Conservation (phyloP, 2,113 vertebrate species). For the Sigmodon hispidus region DNA sequence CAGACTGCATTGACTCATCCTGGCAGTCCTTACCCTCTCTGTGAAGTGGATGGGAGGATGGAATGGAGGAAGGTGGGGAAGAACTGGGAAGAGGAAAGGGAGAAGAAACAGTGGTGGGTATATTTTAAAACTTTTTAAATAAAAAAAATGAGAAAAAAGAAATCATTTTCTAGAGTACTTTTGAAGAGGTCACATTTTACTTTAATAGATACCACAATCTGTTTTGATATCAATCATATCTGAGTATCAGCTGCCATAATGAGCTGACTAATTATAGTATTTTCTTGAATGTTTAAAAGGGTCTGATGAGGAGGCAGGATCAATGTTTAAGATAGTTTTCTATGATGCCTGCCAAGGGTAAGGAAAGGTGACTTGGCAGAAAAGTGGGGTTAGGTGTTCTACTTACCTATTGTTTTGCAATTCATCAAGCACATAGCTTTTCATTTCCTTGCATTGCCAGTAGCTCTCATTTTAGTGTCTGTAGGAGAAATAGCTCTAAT, state of each 20-base stretch:
- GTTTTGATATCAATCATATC: too few relatives aligned
- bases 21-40: too few relatives aligned
- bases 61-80: too few relatives aligned
- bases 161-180: conserved; percentile 44
- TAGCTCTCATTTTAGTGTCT: conserved; percentile 12
- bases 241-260: neutral
- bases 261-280: neutral
- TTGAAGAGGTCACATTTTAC: conserved; percentile 40
- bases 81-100: too few relatives aligned
- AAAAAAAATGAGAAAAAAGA: too few relatives aligned
- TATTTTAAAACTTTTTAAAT: too few relatives aligned
- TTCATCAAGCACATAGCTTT: conserved; percentile 41
- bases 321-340: neutral
- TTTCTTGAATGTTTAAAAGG: conserved; percentile 36
- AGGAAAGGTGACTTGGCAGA: neutral
- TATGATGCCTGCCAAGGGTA: neutral
- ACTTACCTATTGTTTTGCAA: neutral
- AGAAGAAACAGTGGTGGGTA: too few relatives aligned
- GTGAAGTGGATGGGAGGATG: too few relatives aligned
- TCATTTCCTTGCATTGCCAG: neutral
- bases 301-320: neutral
- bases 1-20: too few relatives aligned
- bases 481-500: neutral
- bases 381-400: neutral
- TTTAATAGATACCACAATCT: neutral